Base-by-base conservation (phyloP, 2,113 vertebrate genomes). In the Triplophysa dalaica region DNA sequence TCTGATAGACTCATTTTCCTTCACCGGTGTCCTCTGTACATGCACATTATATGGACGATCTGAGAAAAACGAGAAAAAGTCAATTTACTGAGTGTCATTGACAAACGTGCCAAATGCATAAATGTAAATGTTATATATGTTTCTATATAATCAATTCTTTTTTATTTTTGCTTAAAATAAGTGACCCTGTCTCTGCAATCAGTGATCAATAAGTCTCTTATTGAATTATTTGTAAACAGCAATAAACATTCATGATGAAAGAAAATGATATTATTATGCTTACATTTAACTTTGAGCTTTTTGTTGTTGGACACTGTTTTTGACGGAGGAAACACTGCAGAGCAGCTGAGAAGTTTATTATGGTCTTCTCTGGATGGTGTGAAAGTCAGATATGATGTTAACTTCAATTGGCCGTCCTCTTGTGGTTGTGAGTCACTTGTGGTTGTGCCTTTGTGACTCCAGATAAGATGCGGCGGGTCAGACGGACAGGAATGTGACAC, bases 401-500 rank as follows among this genome's bases (percentile, higher is more conserved):
- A 48, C 21, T 45, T 78, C 89, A 88, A 92, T 63, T 86, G 86
- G 41, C 86, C 84, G 0, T 80, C 4, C 0, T 10, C 11, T 24
- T 87, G 82, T 52, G 50, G 0, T 50, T 78, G 58, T 2, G 82
- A 33, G 5, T 80, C 78, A 29, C 61, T 12, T 2, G n/a, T 65
- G 22, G 10, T 0, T 14, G 54, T 7, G 81, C 90, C 90, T 5
- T 33, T 1, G 81, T 82, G 89, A 81, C 38, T 91, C 91, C 91
- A 93, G 77, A 19, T 81, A 72, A 93, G 75, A n/a, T 13, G 68
- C 2, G 91, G 91, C 7, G 84, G 89, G 41, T 84, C 78, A 33
- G 70, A 1, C 1, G 87, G 89, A 67, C 92, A 93, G 67, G 81
- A 87, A 84, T 91, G 86, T 74, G 21, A 80, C 69, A 89, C 87